Conservation (phyloP, 2,113 vertebrate species). For the Antechinus stuartii region DNA sequence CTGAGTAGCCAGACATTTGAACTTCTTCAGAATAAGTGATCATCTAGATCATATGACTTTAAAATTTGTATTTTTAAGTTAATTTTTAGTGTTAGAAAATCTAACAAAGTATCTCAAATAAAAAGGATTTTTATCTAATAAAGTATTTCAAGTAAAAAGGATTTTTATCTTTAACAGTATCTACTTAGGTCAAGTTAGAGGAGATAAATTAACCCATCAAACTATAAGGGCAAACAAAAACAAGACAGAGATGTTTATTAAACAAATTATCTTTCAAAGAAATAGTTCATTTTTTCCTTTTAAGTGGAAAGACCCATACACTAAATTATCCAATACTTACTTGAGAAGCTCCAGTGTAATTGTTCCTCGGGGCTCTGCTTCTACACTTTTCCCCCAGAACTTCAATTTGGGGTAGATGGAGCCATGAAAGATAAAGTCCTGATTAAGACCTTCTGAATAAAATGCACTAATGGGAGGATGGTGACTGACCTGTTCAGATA, state of each 20-base stretch:
- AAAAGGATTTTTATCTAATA: background rate
- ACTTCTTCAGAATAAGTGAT: too few relatives aligned
- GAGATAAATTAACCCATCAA: background rate
- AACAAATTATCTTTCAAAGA: background rate
- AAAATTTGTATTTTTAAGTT: background rate
- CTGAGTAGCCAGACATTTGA: background rate
- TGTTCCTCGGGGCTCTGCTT: conserved; percentile 96
- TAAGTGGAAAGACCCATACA: background rate
- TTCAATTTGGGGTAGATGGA: conserved; percentile 98
- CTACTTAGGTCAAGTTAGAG: background rate
- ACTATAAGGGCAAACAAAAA: background rate
- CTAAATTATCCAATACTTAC: conserved; percentile 83
- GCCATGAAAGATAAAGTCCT: conserved; percentile 96
- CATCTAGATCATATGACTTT: background rate
- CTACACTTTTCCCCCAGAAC: conserved; percentile 99
- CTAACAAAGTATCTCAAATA: background rate
- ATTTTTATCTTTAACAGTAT: background rate
- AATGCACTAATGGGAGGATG: conserved; percentile 97
- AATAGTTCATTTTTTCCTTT: too few relatives aligned
- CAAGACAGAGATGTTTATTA: background rate
- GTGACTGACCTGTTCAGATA: conserved; percentile 98
- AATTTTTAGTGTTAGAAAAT: conserved; percentile 8
- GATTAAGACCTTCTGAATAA: conserved; percentile 92
- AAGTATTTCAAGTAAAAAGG: conserved; percentile 11
- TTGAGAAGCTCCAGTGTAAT: conserved; percentile 95